phyloP scores from a whole-genome alignment of 2,113 vertebrate genomes.

The Asarcornis scutulata region DNA sequence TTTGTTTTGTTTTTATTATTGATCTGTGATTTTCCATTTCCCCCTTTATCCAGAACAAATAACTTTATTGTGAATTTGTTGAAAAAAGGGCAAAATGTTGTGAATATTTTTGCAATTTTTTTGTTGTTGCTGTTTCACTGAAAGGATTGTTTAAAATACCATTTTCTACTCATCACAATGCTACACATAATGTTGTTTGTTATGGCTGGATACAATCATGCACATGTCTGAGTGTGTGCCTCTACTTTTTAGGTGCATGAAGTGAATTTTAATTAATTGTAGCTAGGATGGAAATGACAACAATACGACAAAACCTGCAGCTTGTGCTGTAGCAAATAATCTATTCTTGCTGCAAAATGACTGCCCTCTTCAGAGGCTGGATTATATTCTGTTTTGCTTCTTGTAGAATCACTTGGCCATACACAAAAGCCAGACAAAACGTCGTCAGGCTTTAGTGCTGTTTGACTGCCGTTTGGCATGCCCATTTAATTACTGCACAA shows the following conservation, averaged over 20 bases:
- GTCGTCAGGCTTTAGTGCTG: slow-evolving; percentile 6
- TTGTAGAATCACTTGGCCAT: neutral
- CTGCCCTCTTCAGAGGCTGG: neutral
- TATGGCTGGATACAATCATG: neutral
- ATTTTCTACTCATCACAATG: neutral
- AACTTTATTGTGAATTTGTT: neutral
- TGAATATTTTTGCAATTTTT: neutral
- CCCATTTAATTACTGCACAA: slow-evolving; percentile 51
- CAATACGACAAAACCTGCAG: neutral
- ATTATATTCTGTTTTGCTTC: neutral
- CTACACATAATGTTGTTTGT: neutral
- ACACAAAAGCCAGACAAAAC: slow-evolving; percentile 12
- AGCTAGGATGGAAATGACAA: neutral
- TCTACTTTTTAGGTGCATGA: neutral
- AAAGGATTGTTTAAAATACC: neutral
- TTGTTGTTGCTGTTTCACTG: neutral
- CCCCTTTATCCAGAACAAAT: neutral
- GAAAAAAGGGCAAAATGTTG: neutral
- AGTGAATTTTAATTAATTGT: neutral
- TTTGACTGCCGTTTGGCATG: slow-evolving; percentile 6
- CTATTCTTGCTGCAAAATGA: neutral
- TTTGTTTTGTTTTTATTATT: too few species aligned
- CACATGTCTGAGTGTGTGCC: neutral
- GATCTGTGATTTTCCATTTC: neutral
- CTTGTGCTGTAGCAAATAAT: neutral